Evolutionary conservation across 2,797 vertebrate genomes (phyloP).

Genomic region (Pseudopleuronectes americanus): DNA sequence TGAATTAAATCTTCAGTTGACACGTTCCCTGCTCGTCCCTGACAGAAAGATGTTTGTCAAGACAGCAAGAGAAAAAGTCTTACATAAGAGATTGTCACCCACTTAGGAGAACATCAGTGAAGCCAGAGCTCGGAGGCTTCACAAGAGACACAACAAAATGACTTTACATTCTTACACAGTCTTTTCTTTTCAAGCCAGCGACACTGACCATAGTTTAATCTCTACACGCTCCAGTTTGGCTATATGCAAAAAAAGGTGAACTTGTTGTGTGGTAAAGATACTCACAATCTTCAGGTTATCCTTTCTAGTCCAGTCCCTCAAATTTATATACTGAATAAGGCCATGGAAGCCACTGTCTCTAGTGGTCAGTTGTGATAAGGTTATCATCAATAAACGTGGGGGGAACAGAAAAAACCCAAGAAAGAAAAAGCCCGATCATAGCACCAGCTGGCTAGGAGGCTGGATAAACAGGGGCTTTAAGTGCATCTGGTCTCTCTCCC

Average conservation of each 20-base stretch:
- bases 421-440: neutral
- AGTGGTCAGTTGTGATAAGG: conserved; percentile 34
- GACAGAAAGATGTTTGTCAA: conserved; percentile 21
- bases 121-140: conserved; percentile 26
- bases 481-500: conserved; percentile 62
- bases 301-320: conserved; percentile 30
- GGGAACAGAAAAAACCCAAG: neutral
- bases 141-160: conserved; percentile 41
- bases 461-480: conserved; percentile 59
- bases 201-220: conserved; percentile 30
- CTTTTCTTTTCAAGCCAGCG: conserved; percentile 36
- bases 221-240: conserved; percentile 34
- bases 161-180: conserved; percentile 65
- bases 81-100: conserved; percentile 57
- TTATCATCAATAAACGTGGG: conserved; percentile 13
- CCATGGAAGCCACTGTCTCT: conserved; percentile 46
- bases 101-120: conserved; percentile 22
- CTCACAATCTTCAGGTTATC: conserved; percentile 57
- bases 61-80: conserved; percentile 24
- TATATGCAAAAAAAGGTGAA: conserved; percentile 39
- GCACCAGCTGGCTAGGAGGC: conserved; percentile 26
- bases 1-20: conserved; percentile 21
- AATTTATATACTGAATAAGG: conserved; percentile 51
- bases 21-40: conserved; percentile 8
- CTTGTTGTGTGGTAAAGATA: conserved; percentile 31